A percentile compares a stretch with the other conserved stretches of the same genome.
Conservation (phyloP, 2,888 invertebrate genomes). For the Augochlorella aurata region DNA sequence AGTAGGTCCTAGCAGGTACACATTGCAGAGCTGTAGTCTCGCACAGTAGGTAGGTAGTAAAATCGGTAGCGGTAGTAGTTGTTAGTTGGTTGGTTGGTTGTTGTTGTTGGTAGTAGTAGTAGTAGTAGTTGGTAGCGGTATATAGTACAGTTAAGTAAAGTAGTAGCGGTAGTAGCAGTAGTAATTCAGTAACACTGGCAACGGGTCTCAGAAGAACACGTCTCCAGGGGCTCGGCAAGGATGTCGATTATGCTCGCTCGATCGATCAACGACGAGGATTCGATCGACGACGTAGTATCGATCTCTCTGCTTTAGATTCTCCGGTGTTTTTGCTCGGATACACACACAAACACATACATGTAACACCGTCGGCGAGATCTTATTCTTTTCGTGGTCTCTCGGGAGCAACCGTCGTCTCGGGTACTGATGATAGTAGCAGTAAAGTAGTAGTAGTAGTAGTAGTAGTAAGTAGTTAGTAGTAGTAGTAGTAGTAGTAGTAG, state of each 20-base stretch:
- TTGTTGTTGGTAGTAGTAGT: background rate
- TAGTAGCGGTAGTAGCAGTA: background rate
- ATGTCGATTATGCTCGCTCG: constrained; percentile 67
- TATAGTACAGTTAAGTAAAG: too few relatives aligned
- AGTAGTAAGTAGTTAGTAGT: constrained; percentile 56
- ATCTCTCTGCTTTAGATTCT: constrained; percentile 51
- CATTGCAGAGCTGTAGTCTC: constrained; percentile 76
- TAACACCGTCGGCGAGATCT: constrained; percentile 64
- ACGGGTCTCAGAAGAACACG: constrained; percentile 50
- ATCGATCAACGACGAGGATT: constrained; percentile 62
- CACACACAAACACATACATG: constrained; percentile 63
- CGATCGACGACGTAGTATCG: constrained; percentile 20
- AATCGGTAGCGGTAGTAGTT: constrained; percentile 64
- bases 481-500: constrained; percentile 65
- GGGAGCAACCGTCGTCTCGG: constrained; percentile 70
- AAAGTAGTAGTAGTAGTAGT: constrained; percentile 24
- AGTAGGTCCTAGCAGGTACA: constrained; percentile 77
- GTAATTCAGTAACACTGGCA: constrained; percentile 60
- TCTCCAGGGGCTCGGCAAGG: constrained; percentile 63
- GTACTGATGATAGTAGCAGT: constrained; percentile 49
- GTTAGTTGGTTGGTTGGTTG: constrained; percentile 64
- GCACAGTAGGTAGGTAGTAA: constrained; percentile 58
- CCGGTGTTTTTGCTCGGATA: constrained; percentile 39
- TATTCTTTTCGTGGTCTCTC: constrained; percentile 61
- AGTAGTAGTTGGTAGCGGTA: background rate